These are phyloP conservation scores for Auanema sp. DNA, from an alignment of 2,888 invertebrate genomes.

Conservation along the genomic window DNA sequence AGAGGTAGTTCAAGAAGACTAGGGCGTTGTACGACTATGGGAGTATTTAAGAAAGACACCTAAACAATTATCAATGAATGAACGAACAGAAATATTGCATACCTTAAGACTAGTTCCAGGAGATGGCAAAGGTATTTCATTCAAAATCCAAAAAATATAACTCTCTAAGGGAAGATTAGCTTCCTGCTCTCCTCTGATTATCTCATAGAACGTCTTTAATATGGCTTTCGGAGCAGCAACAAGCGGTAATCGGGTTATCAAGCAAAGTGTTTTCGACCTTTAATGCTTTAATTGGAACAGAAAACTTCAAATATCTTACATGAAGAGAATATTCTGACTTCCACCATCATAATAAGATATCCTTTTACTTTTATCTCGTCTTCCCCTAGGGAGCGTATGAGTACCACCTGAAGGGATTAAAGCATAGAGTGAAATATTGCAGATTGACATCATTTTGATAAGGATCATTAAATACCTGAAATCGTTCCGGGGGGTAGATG, in stretches of 20 bases:
- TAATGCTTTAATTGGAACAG: slow-evolving; percentile 60
- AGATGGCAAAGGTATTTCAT: slow-evolving; percentile 85
- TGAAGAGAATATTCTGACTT: slow-evolving; percentile 85
- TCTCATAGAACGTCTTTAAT: slow-evolving; percentile 67
- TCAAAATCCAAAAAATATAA: slow-evolving; percentile 89
- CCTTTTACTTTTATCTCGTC: slow-evolving; percentile 50
- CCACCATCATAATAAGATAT: slow-evolving; percentile 78
- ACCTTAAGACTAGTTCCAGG: slow-evolving; percentile 81
- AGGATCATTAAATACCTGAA: slow-evolving; percentile 21
- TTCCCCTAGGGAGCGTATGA: slow-evolving; percentile 58
- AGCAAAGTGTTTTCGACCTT: slow-evolving; percentile 82
- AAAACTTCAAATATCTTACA: slow-evolving; percentile 65
- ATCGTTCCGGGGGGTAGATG: slow-evolving; percentile 52
- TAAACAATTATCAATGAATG: slow-evolving; percentile 9
- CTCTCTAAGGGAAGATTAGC: slow-evolving; percentile 76
- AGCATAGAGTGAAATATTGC: neutral
- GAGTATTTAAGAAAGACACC: slow-evolving; percentile 37
- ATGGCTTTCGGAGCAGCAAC: slow-evolving; percentile 80
- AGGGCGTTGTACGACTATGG: slow-evolving; percentile 60
- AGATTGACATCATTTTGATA: neutral
- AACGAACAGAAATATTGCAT: slow-evolving; percentile 52
- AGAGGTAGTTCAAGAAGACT: slow-evolving; percentile 81
- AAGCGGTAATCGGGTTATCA: slow-evolving; percentile 88
- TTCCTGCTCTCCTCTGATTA: slow-evolving; percentile 64
- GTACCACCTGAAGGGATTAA: slow-evolving; percentile 42